Evolutionary conservation across 2,888 invertebrate species (phyloP), one percentile per base, ranked within the genome.

Genomic region (Oligia strigilis): DNA sequence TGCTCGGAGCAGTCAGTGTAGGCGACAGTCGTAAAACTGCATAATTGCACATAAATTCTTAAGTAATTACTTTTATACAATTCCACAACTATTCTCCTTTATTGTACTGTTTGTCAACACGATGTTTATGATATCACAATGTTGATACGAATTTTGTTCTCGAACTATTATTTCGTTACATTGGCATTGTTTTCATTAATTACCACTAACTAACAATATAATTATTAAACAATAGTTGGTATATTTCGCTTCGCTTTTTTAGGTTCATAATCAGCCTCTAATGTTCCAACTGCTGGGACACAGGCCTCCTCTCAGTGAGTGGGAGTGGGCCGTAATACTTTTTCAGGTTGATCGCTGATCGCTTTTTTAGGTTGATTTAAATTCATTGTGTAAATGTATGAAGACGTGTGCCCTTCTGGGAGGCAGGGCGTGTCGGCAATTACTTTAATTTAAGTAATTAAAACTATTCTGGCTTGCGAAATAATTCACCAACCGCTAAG

Each of bases 41-140:
- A 36, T 71, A 71, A 77, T 82, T 77, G 69, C 82, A 72, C 82
- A 84, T 77, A 77, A 77, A 84, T 82, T 3, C 58, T 75, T 60
- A 73, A 70, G 52, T 82, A 86, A 84, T 76, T 29, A 76, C 78
- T 86, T 70, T 78, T 78, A 83, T 75, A 67, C 72, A 86, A 71
- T 58, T 60, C 65, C 60, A 69, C 55, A 82, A 67, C 65, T 76
- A 71, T 14, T 67, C 60, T 75, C 23, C 74, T 74, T 66, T 72
- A 70, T 74, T 46, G 75, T 29, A 55, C 43, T 73, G 79, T 80
- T 79, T 82, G 58, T 72, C 64, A 77, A 75, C 74, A 75, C 65
- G 36, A 75, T 70, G 36, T 72, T 72, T 60, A 70, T 80, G 67
- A 80, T 71, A 77, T 69, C 77, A 60, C 60, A 79, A 74, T 69